Conservation (phyloP, 2,797 vertebrate genomes). For the Macrochelys suwanniensis region DNA sequence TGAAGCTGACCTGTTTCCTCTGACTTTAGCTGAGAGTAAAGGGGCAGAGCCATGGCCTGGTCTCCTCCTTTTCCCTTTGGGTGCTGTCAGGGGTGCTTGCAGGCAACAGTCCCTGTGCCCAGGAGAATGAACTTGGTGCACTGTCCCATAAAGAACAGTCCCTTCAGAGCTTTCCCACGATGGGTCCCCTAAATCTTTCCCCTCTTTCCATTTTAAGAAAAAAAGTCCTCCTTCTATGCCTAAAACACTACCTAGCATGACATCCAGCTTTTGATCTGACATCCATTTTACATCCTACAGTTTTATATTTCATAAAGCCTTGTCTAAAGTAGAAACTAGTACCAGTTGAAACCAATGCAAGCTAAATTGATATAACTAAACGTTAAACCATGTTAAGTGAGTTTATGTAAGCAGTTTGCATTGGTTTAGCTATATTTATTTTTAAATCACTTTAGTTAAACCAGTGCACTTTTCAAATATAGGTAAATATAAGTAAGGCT, state of each 20-base stretch:
- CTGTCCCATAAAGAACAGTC: slow-evolving; percentile 14
- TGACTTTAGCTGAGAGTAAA: not conserved
- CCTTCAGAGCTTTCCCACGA: not conserved
- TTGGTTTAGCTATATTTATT: not conserved
- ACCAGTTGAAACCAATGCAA: not conserved
- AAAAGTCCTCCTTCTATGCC: not conserved
- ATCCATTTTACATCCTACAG: not conserved
- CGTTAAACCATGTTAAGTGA: not conserved
- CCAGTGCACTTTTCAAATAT: not conserved
- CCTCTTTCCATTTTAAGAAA: not conserved
- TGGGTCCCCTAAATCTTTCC: slow-evolving; percentile 5
- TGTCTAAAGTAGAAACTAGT: not conserved
- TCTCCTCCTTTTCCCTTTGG: not conserved
- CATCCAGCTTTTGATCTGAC: not conserved
- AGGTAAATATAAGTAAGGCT: not conserved
- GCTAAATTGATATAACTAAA: not conserved
- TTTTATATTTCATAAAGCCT: not conserved
- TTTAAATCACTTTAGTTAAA: not conserved
- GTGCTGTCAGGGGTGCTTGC: not conserved
- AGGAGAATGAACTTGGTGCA: not conserved
- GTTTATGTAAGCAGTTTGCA: not conserved
- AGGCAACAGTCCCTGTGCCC: not conserved
- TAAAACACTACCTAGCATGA: not conserved
- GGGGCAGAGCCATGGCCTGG: not conserved
- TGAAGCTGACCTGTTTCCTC: not conserved